These are phyloP conservation scores for Solenopsis invicta DNA, from an alignment of 1,140 invertebrate genomes.

Conservation along the genomic window DNA sequence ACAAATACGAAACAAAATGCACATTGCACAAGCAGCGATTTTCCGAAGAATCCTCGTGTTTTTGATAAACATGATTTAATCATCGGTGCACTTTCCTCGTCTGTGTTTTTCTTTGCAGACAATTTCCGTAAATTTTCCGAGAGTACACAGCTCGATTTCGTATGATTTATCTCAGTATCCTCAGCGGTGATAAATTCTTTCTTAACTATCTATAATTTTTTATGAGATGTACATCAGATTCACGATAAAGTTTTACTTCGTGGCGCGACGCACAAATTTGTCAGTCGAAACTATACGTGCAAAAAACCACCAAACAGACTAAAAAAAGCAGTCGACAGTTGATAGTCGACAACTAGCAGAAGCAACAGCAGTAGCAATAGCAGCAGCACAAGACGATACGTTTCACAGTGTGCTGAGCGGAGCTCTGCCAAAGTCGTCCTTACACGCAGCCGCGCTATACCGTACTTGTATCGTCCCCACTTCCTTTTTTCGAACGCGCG, in stretches of 20 bases:
- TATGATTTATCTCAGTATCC: conserved; percentile 40
- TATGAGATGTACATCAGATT: conserved; percentile 14
- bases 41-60: conserved; percentile 14
- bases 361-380: conserved; percentile 55
- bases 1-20: conserved; percentile 28
- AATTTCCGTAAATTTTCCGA: not conserved
- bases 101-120: not conserved
- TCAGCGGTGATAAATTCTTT: conserved; percentile 40
- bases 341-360: conserved; percentile 60
- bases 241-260: conserved; percentile 50
- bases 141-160: conserved; percentile 1
- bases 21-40: conserved; percentile 38
- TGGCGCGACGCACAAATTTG: conserved; percentile 64
- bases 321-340: conserved; percentile 69
- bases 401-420: conserved; percentile 76
- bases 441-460: conserved; percentile 72
- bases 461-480: conserved; percentile 71
- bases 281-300: conserved; percentile 72
- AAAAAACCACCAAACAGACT: conserved; percentile 75
- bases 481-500: conserved; percentile 73
- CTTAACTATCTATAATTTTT: conserved; percentile 16
- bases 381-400: conserved; percentile 74
- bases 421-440: conserved; percentile 76
- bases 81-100: not conserved
- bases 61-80: not conserved